These are phyloP conservation scores for Myotis vivesi DNA, from an alignment of 2,797 vertebrate species.

Conservation along the genomic window DNA sequence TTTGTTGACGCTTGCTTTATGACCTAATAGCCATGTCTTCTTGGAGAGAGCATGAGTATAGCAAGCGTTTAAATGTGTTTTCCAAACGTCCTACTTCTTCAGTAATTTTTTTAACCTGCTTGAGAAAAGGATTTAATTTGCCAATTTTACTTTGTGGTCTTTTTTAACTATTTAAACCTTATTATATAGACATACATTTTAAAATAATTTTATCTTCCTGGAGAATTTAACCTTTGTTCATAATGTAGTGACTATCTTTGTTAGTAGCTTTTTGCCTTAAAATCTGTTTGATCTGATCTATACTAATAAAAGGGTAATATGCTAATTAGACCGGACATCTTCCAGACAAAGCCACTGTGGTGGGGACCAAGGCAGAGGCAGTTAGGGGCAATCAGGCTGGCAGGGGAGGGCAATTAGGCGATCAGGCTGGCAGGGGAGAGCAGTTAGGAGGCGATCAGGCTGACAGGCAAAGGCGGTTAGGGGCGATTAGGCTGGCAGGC, in stretches of 20 bases:
- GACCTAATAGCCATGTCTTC: background rate
- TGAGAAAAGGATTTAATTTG: slow-evolving; percentile 1
- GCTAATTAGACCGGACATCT: too few relatives aligned
- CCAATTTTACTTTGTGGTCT: background rate
- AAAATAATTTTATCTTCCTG: slow-evolving; percentile 2
- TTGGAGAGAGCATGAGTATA: background rate
- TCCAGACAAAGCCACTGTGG: too few relatives aligned
- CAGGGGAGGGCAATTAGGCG: too few relatives aligned
- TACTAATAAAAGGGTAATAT: too few relatives aligned
- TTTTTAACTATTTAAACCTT: background rate
- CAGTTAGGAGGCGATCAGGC: too few relatives aligned
- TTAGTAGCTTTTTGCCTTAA: slow-evolving; percentile 13
- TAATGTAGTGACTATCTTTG: background rate
- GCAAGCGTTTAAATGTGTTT: background rate
- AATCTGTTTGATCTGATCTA: background rate
- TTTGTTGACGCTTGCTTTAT: background rate
- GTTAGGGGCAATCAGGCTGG: too few relatives aligned
- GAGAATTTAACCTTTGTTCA: background rate
- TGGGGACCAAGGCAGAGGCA: too few relatives aligned
- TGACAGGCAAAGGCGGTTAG: too few relatives aligned
- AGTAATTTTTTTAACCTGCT: background rate
- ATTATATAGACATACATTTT: background rate
- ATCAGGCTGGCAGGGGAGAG: too few relatives aligned
- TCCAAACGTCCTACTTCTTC: background rate
- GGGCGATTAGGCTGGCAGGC: too few relatives aligned